These are phyloP conservation scores for Basileuterus tristriatus DNA, from an alignment of 2,797 vertebrate genomes.

Conservation along the genomic window DNA sequence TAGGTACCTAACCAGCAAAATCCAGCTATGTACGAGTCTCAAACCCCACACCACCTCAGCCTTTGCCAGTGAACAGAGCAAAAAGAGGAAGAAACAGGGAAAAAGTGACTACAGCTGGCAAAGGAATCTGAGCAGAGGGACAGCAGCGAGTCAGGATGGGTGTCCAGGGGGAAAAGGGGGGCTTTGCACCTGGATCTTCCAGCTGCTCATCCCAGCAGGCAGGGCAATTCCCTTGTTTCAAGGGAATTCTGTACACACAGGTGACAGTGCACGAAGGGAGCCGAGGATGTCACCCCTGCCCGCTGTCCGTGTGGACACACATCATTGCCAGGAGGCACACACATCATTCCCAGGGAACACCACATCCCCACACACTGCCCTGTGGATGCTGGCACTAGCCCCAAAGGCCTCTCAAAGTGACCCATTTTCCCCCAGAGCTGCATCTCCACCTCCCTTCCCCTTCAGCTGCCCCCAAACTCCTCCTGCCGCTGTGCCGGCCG, in stretches of 20 bases:
- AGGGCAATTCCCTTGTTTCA: accelerated
- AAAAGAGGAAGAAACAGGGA: accelerated
- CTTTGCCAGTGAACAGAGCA: not conserved
- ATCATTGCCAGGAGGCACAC: not conserved
- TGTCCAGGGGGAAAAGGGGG: not conserved
- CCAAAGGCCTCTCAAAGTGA: not conserved
- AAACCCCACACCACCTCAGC: accelerated
- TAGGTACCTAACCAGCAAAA: not conserved
- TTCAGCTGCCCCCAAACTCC: not conserved
- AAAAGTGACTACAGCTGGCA: not conserved
- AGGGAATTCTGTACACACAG: not conserved
- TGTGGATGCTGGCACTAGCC: not conserved
- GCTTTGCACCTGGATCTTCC: not conserved
- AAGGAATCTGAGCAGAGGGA: not conserved
- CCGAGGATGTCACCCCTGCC: not conserved
- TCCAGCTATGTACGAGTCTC: accelerated
- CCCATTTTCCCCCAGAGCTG: not conserved
- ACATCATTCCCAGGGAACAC: not conserved
- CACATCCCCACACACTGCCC: accelerated
- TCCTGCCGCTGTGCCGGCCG: not conserved
- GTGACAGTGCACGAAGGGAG: accelerated
- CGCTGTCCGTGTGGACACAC: not conserved
- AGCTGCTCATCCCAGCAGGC: accelerated
- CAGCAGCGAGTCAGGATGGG: accelerated
- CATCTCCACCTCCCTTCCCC: not conserved